Evolutionary conservation across 2,888 invertebrate genomes (phyloP).

Genomic region (Danaus chrysippus): DNA sequence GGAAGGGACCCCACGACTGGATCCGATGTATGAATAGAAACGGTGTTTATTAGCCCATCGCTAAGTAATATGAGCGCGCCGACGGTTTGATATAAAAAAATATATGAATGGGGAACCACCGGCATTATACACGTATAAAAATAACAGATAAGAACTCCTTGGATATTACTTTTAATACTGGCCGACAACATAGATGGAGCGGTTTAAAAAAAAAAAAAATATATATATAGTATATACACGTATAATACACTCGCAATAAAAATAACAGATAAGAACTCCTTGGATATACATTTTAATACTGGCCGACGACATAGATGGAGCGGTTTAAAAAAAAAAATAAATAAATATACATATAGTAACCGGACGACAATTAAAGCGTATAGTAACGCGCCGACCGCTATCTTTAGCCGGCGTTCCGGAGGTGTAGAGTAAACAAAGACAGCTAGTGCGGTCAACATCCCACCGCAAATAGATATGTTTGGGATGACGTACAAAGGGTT

Average conservation of each 20-base stretch:
- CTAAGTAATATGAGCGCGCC: constrained; percentile 50
- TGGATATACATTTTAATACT: background rate
- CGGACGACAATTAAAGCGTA: background rate
- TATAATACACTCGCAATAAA: too few species aligned
- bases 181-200: background rate
- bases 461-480: constrained; percentile 60
- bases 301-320: background rate
- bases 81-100: too few species aligned
- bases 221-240: background rate
- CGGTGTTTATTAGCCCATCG: constrained; percentile 49
- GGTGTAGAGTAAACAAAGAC: constrained; percentile 65
- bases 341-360: background rate
- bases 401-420: constrained; percentile 56
- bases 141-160: too few species aligned
- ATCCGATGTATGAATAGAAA: constrained; percentile 36
- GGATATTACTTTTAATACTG: background rate
- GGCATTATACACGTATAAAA: background rate
- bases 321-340: background rate
- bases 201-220: background rate
- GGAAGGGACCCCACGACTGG: constrained; percentile 41
- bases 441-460: constrained; percentile 62
- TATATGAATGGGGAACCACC: constrained; percentile 13
- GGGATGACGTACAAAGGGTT: constrained; percentile 27
- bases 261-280: too few species aligned
- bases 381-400: constrained; percentile 38